phyloP scores from a whole-genome alignment of 2,888 invertebrate genomes.

The Nomada lathburiana region DNA sequence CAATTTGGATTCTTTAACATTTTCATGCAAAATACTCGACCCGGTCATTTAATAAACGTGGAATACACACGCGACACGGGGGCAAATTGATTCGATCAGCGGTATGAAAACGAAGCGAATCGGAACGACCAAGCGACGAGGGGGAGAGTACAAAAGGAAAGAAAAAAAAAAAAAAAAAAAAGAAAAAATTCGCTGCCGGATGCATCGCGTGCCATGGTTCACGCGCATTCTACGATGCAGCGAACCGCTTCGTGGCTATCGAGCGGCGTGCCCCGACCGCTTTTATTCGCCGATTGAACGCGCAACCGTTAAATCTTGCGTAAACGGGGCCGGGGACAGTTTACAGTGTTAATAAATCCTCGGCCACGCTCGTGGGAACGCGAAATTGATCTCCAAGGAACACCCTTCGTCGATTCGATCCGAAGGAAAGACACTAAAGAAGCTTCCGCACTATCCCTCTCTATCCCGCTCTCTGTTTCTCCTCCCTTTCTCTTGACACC shows the following conservation, averaged over 20 bases:
- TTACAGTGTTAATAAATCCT: constrained; percentile 46
- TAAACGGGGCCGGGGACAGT: constrained; percentile 19
- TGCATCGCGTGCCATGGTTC: constrained; percentile 21
- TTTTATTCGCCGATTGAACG: constrained; percentile 41
- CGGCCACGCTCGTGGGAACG: constrained; percentile 18
- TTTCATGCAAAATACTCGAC: constrained; percentile 36
- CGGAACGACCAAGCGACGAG: neutral
- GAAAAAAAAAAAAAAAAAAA: constrained; percentile 4
- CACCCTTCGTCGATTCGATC: constrained; percentile 1
- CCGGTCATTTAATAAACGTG: constrained; percentile 48
- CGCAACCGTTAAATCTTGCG: constrained; percentile 32
- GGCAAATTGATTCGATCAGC: constrained; percentile 59
- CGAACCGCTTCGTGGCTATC: constrained; percentile 8
- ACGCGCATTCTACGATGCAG: constrained; percentile 1
- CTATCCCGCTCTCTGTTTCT: no score
- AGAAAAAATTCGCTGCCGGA: constrained; percentile 21
- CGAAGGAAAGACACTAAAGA: constrained; percentile 33
- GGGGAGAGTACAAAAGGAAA: neutral
- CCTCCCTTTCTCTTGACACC: neutral
- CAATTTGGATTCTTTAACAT: constrained; percentile 58
- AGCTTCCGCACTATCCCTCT: neutral
- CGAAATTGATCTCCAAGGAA: constrained; percentile 54
- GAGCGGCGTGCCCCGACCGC: constrained; percentile 1
- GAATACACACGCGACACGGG: constrained; percentile 28
- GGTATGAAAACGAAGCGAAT: constrained; percentile 43